phyloP scores from a whole-genome alignment of 1,140 invertebrate species.

The Calephelis nemesis region DNA sequence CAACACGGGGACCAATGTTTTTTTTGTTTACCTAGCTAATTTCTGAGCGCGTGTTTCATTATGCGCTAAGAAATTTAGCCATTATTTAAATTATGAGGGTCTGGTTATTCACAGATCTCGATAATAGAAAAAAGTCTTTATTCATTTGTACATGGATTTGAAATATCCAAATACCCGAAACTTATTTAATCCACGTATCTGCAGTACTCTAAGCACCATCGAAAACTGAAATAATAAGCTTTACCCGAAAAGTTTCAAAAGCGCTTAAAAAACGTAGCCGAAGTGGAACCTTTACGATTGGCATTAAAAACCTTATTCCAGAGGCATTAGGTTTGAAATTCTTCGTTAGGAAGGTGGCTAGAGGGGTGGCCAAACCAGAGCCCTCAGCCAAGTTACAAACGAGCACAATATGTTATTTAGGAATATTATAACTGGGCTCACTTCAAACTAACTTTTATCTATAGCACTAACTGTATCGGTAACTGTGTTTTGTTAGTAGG shows the following conservation, averaged over 20 bases:
- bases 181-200: neutral
- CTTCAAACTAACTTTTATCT: slow-evolving; percentile 4
- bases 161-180: neutral
- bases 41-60: too few relatives aligned
- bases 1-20: too few relatives aligned
- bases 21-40: too few relatives aligned
- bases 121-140: too few relatives aligned
- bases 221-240: neutral
- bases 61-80: too few relatives aligned
- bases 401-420: neutral
- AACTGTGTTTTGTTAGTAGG: too few relatives aligned
- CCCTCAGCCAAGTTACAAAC: neutral
- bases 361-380: too few relatives aligned
- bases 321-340: neutral
- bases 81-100: too few relatives aligned
- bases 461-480: too few relatives aligned
- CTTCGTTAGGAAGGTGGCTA: neutral
- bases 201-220: neutral
- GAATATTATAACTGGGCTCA: neutral
- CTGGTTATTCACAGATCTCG: too few relatives aligned
- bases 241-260: slow-evolving; percentile 5
- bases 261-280: neutral
- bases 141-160: too few relatives aligned
- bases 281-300: neutral
- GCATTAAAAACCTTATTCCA: neutral